These are phyloP conservation scores for Cirrhinus mrigala DNA, from an alignment of 2,797 vertebrate species.

Conservation along the genomic window DNA sequence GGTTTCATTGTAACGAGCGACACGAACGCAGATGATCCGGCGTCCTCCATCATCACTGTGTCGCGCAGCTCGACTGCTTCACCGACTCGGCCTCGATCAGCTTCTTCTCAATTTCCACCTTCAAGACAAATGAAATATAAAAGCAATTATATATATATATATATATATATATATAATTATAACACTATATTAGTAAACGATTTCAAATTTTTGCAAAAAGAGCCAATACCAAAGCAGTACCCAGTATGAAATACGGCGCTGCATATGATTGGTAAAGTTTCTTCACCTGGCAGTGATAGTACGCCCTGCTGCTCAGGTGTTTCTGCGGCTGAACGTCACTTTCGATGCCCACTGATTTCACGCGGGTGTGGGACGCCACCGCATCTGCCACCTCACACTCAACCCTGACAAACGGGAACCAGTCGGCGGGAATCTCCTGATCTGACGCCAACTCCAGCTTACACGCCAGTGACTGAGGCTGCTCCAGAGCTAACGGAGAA, in stretches of 20 bases:
- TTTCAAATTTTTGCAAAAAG: neutral
- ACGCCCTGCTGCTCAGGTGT: conserved; percentile 85
- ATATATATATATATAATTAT: too few relatives aligned
- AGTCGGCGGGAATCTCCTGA: conserved; percentile 93
- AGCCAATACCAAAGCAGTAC: neutral
- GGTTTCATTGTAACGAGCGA: neutral
- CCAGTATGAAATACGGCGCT: neutral
- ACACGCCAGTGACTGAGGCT: conserved; percentile 94
- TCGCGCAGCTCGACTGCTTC: conserved; percentile 85
- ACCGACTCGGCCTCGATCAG: conserved; percentile 89
- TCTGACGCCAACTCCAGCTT: conserved; percentile 96
- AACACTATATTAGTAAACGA: neutral
- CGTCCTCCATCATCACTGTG: conserved; percentile 80
- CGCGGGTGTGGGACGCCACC: conserved; percentile 85
- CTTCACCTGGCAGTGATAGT: conserved; percentile 91
- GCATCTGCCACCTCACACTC: conserved; percentile 88
- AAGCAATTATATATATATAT: too few relatives aligned
- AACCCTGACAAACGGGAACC: conserved; percentile 91
- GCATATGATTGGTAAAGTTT: neutral
- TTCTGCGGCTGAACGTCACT: conserved; percentile 95
- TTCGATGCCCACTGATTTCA: conserved; percentile 88
- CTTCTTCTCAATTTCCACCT: conserved; percentile 98
- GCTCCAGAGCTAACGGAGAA: conserved; percentile 83
- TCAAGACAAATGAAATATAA: conserved; percentile 14
- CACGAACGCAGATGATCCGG: neutral